Base-by-base conservation (phyloP, 2,888 invertebrate genomes). In the Amphipoea lucens region DNA sequence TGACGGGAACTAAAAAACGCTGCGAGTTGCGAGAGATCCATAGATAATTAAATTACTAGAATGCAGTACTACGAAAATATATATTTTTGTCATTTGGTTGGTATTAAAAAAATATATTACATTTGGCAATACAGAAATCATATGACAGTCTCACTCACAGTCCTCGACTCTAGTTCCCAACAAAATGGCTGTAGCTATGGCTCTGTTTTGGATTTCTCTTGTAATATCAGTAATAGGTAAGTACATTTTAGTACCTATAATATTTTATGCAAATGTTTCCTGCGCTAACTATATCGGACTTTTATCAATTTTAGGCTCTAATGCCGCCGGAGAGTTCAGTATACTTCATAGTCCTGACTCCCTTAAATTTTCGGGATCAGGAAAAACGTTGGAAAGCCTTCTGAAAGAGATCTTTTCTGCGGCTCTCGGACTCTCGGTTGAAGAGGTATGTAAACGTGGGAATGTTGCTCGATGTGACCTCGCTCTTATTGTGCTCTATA, bases 341-440 rank as follows among this genome's bases (percentile, higher is more conserved):
- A 95, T 98, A 78, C 95, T 98, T 78, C 97, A 98, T 91, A 97
- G 97, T 89, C 98, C 98, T 36, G 95, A 97, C 76, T 98, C 98
- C 88, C 95, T 98, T 67, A 94, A 96, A 83, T 98, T 98, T 94
- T 96, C 97, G 89, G 98, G 98, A 77, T 97, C 97, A 84, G 97
- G 97, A 84, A 96, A 97, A 85, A 92, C 98, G 20, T 97, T 97
- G 78, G 97, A 98, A 90, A 98, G 97, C 90, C 94, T 97, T 6
- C 93, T 98, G 4, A 97, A 97, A 91, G 98, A 98, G 93, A 97
- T 98, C 11, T 97, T 98, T 85, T 97, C 98, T n/a, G 98, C 98
- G 78, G 95, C 97, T 74, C 95, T 98, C 84, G 98, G 98, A 71
- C 97, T 98, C 86, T 98, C 98, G 20, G 97, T 98, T n/a, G 97